Base-by-base conservation (phyloP, 2,797 vertebrate species). In the Dendrocincla tyrannina region DNA sequence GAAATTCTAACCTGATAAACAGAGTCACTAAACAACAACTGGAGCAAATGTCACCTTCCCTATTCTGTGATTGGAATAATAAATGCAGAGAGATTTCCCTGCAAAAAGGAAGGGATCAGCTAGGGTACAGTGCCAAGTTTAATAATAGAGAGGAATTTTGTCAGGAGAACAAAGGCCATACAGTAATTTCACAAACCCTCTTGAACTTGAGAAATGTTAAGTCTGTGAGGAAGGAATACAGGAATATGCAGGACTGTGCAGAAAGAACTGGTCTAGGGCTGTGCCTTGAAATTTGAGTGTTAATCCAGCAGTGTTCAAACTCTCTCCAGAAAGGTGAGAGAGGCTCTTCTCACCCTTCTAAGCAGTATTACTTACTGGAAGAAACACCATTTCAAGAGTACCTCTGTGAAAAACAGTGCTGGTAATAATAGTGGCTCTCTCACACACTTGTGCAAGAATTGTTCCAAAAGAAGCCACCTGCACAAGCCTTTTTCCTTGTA, bases 221-320 rank as follows among this genome's bases (percentile, higher is more conserved):
- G 32, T 81, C 82, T 2, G 1, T 35, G 80, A 66, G 58, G 83
- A 95, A 68, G 37, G 75, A 92, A 85, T 27, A 93, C 20, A 41
- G 53, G 42, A 62, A 89, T 58, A 44, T 13, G 41, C 37, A 85
- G 81, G 91, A 76, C 4, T 67, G 35, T 53, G 73, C 63, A 78
- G 68, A 92, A 86, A 76, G 69, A 67, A 81, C 77, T 66, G 62
- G 44, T 60, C 66, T 68, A 46, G 24, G 72, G 44, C 63, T 58
- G 42, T 63, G 91, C 53, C 50, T 69, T 68, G 59, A 56, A 87
- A 92, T 59, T 23, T 46, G 32, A 66, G 33, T 62, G 25, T 89
- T 94, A 93, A 95, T 93, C 76, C 78, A 76, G 70, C 83, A 82
- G 68, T 73, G 70, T 91, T 95, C 83, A 95, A 73, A 95, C 68